Evolutionary conservation across 2,888 invertebrate species (phyloP).

Genomic region (Amphiduros pacificus): DNA sequence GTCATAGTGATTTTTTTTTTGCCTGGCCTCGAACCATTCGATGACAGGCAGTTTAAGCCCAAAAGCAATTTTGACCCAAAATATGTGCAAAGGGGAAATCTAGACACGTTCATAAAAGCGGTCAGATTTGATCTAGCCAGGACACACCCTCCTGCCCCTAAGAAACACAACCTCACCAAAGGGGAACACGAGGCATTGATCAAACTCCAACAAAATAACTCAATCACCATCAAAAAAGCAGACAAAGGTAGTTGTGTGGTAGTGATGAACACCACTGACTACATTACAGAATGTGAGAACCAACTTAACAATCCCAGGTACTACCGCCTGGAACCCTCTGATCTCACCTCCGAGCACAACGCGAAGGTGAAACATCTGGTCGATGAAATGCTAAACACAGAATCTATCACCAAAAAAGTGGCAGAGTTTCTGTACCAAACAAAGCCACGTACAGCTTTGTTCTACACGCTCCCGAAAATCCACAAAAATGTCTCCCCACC

Average conservation of each 20-base stretch:
- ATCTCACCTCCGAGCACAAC: background rate
- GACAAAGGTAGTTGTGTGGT: constrained; percentile 1
- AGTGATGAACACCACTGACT: background rate
- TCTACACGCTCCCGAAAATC: constrained; percentile 4
- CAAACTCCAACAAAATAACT: background rate
- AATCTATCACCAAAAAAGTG: too few relatives aligned
- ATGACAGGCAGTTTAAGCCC: too few relatives aligned
- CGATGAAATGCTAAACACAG: background rate
- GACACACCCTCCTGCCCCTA: too few relatives aligned
- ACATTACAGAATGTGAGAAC: background rate
- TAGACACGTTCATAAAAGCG: too few relatives aligned
- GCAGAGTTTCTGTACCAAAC: too few relatives aligned
- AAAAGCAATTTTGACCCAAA: too few relatives aligned
- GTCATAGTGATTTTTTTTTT: too few relatives aligned
- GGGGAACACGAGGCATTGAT: background rate
- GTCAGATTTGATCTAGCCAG: too few relatives aligned
- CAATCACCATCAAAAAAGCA: background rate
- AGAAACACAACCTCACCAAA: too few relatives aligned
- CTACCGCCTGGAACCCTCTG: background rate
- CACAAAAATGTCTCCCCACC: background rate
- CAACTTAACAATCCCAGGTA: background rate
- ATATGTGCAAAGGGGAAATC: too few relatives aligned
- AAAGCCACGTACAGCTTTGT: too few relatives aligned
- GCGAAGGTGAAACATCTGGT: background rate
- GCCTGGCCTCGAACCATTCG: too few relatives aligned